These are phyloP conservation scores for Phrynosoma platyrhinos DNA, from an alignment of 2,113 vertebrate genomes.

Conservation along the genomic window DNA sequence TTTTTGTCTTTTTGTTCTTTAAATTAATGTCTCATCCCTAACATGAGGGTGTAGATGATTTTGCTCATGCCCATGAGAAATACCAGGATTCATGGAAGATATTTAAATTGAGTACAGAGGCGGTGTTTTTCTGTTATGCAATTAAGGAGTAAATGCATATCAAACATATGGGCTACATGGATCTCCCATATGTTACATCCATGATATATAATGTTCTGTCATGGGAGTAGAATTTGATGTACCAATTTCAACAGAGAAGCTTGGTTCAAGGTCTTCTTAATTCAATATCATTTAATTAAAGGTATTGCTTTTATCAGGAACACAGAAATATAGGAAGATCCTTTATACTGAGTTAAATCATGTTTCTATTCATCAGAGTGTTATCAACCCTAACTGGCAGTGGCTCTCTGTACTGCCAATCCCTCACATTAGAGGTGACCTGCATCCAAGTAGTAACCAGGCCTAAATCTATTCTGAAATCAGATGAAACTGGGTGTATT, in stretches of 20 bases:
- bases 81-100: neutral
- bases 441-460: too few relatives aligned
- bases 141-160: neutral
- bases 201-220: neutral
- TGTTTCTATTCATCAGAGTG: too few relatives aligned
- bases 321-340: too few relatives aligned
- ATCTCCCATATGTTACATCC: neutral
- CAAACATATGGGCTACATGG: neutral
- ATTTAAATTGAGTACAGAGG: neutral
- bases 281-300: neutral
- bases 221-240: neutral
- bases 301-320: neutral
- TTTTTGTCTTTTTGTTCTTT: neutral
- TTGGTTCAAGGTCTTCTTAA: neutral
- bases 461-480: too few relatives aligned
- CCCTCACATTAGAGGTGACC: too few relatives aligned
- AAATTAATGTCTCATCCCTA: neutral
- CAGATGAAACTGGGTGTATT: too few relatives aligned
- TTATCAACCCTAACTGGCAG: too few relatives aligned
- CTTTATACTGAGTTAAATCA: too few relatives aligned
- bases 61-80: neutral
- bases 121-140: slow-evolving; percentile 8
- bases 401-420: too few relatives aligned
- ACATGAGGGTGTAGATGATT: neutral
- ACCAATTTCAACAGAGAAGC: neutral